Percentiles rank a stretch among this genome's conserved stretches.
Conservation (phyloP, 2,113 vertebrate genomes). For the Nettapus auritus region DNA sequence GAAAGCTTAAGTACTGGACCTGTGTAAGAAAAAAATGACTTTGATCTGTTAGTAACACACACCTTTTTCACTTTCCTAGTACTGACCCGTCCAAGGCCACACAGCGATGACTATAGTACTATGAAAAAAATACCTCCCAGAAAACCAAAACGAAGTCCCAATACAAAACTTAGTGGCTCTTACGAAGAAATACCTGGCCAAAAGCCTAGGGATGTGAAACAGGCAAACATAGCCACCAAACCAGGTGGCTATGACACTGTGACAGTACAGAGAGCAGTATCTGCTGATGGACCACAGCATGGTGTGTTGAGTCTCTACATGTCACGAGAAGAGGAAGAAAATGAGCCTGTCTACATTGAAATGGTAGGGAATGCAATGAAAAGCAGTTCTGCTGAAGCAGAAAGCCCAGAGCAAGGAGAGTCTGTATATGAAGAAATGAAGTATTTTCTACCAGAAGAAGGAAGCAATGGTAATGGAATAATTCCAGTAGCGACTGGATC, state of each 20-base stretch:
- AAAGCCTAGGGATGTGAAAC: slow-evolving; percentile 81
- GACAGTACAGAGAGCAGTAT: slow-evolving; percentile 74
- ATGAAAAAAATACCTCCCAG: slow-evolving; percentile 96
- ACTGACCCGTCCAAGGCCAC: slow-evolving; percentile 89
- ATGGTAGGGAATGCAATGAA: slow-evolving; percentile 88
- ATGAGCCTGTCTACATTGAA: slow-evolving; percentile 92
- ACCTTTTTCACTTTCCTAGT: slow-evolving; percentile 68
- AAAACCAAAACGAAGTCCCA: slow-evolving; percentile 94
- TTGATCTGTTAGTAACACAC: slow-evolving; percentile 10
- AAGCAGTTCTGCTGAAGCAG: slow-evolving; percentile 59
- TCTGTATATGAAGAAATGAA: slow-evolving; percentile 98
- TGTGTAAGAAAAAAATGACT: background rate
- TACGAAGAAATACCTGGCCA: slow-evolving; percentile 91
- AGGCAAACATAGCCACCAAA: slow-evolving; percentile 66
- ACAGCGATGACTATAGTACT: slow-evolving; percentile 96
- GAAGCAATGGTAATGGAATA: slow-evolving; percentile 36
- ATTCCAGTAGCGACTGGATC: slow-evolving; percentile 48
- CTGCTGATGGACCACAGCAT: slow-evolving; percentile 76
- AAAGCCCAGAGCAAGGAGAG: slow-evolving; percentile 85
- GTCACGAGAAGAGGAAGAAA: slow-evolving; percentile 79
- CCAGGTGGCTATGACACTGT: slow-evolving; percentile 70
- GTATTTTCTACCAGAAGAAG: slow-evolving; percentile 85
- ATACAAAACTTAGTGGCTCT: slow-evolving; percentile 94
- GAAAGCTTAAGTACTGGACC: background rate
- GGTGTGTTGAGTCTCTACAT: slow-evolving; percentile 74